Percentiles rank a stretch among this genome's conserved stretches.
phyloP scores from a whole-genome alignment of 2,888 invertebrate species.

The Campoplex nolae region DNA sequence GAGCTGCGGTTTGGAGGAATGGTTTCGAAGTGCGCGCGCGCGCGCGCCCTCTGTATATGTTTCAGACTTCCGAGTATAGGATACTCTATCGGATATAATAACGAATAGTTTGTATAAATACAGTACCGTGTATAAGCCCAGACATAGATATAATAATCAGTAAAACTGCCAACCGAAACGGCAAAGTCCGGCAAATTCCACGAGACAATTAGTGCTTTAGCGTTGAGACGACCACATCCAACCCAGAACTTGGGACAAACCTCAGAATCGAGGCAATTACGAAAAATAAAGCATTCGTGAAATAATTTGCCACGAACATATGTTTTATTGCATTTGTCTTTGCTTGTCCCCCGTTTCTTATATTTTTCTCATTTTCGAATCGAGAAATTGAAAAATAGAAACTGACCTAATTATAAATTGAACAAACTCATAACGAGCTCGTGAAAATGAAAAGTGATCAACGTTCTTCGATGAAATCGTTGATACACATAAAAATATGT shows the following conservation, averaged over 20 bases:
- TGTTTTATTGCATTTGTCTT: not conserved
- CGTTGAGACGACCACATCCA: conserved; percentile 23
- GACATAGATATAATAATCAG: not conserved
- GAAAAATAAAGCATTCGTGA: not conserved
- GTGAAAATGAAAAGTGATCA: not conserved
- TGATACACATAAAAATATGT: not conserved
- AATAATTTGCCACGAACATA: not conserved
- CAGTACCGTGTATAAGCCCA: not conserved
- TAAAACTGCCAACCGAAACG: conserved; percentile 29
- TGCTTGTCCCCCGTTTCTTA: not conserved
- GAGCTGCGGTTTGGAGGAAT: conserved; percentile 61
- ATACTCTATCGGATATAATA: conserved; percentile 22
- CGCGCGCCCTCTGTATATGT: not conserved
- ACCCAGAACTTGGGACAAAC: not conserved
- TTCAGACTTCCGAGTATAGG: conserved; percentile 19
- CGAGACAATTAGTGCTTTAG: conserved; percentile 52
- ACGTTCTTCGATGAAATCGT: not conserved
- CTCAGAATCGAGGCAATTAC: conserved; percentile 8
- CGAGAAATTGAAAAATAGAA: no score
- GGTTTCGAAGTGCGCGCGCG: conserved; percentile 8
- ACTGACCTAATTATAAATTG: no score
- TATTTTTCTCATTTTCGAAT: no score
- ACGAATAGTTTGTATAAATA: conserved; percentile 27
- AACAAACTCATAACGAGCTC: no score
- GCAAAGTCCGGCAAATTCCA: conserved; percentile 38